Percentiles rank a stretch among this genome's conserved stretches.
These are phyloP conservation scores for Fistularia commersonii DNA, from an alignment of 2,797 vertebrate genomes.

Conservation along the genomic window DNA sequence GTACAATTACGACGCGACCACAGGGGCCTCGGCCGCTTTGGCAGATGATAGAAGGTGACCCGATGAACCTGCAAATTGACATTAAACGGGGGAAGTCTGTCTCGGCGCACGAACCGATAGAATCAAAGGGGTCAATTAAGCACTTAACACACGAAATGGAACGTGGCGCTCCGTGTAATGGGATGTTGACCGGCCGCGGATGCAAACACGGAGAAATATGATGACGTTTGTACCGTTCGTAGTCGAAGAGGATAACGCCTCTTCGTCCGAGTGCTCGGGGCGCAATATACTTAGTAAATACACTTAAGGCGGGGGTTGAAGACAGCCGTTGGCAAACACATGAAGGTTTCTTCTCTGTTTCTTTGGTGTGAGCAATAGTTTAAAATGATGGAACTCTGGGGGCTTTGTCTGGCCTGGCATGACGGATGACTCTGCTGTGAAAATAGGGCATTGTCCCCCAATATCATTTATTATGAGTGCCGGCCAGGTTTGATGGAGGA, in stretches of 20 bases:
- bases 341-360: slow-evolving; percentile 58
- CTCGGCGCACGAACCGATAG: slow-evolving; percentile 56
- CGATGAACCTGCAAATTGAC: slow-evolving; percentile 77
- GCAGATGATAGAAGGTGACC: slow-evolving; percentile 70
- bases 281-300: slow-evolving; percentile 37
- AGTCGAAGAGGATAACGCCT: slow-evolving; percentile 8
- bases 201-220: slow-evolving; percentile 10
- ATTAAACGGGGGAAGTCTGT: slow-evolving; percentile 67
- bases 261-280: slow-evolving; percentile 9
- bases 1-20: slow-evolving; percentile 62
- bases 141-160: slow-evolving; percentile 67
- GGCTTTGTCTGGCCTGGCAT: slow-evolving; percentile 73
- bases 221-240: slow-evolving; percentile 16
- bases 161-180: slow-evolving; percentile 51
- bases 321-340: slow-evolving; percentile 49
- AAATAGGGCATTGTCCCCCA: slow-evolving; percentile 81
- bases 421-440: slow-evolving; percentile 75
- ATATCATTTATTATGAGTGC: slow-evolving; percentile 81
- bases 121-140: slow-evolving; percentile 70
- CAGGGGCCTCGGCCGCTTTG: slow-evolving; percentile 50
- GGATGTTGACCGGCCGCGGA: slow-evolving; percentile 37
- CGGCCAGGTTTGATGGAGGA: slow-evolving; percentile 77
- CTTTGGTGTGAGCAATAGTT: slow-evolving; percentile 68
- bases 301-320: slow-evolving; percentile 37
- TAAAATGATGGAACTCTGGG: slow-evolving; percentile 75